A percentile compares a stretch with the other conserved stretches of the same genome.
These are phyloP conservation scores for Dicaeum eximium DNA, from an alignment of 2,113 vertebrate species.

Conservation along the genomic window DNA sequence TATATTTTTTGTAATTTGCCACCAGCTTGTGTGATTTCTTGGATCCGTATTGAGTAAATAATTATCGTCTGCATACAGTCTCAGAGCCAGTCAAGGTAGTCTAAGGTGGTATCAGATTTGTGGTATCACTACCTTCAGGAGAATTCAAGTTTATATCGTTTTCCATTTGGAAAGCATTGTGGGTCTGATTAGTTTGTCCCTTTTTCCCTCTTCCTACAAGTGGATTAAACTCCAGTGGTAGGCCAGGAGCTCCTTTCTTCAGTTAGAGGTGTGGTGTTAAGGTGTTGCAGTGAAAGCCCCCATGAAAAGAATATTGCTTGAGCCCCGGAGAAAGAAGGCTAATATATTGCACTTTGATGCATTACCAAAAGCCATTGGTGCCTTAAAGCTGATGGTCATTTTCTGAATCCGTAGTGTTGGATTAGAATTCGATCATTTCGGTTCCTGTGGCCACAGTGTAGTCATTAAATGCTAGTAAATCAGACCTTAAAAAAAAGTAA, in stretches of 20 bases:
- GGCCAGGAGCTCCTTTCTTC: background rate
- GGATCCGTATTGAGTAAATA: background rate
- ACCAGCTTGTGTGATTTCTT: background rate
- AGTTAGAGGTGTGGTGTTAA: background rate
- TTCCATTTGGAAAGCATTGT: background rate
- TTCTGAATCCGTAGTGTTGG: background rate
- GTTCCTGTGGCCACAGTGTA: background rate
- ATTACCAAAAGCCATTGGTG: background rate
- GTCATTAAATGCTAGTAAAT: background rate
- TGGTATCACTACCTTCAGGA: background rate
- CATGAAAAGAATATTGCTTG: background rate
- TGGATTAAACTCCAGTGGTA: background rate
- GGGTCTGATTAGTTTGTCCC: background rate
- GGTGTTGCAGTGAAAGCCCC: background rate
- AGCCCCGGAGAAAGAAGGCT: background rate
- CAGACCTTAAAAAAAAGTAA: background rate
- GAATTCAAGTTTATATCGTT: background rate
- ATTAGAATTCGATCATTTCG: background rate
- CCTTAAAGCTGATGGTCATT: background rate
- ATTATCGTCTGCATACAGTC: rapidly evolving
- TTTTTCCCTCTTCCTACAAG: background rate
- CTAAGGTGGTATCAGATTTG: background rate
- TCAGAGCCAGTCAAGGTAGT: background rate
- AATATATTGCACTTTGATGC: rapidly evolving
- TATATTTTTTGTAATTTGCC: background rate